These are phyloP conservation scores for Ceyx melanurus DNA, from an alignment of 2,113 vertebrate species.

Conservation along the genomic window DNA sequence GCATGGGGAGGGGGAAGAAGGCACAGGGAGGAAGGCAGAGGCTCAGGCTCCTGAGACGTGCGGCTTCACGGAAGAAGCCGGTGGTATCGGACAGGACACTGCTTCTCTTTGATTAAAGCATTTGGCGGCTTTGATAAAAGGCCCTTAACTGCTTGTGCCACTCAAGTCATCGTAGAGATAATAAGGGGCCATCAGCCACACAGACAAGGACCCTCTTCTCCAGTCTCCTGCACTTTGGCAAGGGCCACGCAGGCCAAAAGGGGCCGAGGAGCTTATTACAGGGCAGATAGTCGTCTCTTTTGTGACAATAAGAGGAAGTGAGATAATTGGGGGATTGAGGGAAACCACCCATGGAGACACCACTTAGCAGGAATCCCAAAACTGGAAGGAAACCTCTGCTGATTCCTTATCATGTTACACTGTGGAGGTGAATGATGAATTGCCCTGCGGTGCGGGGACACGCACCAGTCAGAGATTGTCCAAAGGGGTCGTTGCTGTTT, in stretches of 20 bases:
- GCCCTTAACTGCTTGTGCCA: constrained; percentile 58
- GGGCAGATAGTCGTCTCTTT: constrained; percentile 60
- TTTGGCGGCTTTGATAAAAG: constrained; percentile 74
- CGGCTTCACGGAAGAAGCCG: not conserved
- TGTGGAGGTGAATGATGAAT: constrained; percentile 68
- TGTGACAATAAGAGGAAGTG: constrained; percentile 81
- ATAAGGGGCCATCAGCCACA: constrained; percentile 45
- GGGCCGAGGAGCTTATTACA: constrained; percentile 9
- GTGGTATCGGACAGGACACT: constrained; percentile 18
- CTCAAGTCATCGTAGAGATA: constrained; percentile 65
- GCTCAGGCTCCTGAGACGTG: not conserved
- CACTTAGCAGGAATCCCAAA: constrained; percentile 75
- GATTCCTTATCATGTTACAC: constrained; percentile 70
- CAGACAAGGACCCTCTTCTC: not conserved
- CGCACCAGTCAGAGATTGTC: not conserved
- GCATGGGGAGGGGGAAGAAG: not conserved
- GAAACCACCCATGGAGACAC: constrained; percentile 78
- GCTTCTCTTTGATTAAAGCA: constrained; percentile 51
- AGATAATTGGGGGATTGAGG: constrained; percentile 73
- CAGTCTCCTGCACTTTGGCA: not conserved
- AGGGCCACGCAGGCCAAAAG: constrained; percentile 1
- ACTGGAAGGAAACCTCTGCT: constrained; percentile 77
- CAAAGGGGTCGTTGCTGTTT: not conserved
- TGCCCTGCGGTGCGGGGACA: constrained; percentile 7
- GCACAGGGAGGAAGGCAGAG: not conserved